Percentiles rank a stretch among this genome's conserved stretches.
phyloP scores from a whole-genome alignment of 1,140 invertebrate species.

The Drosophila equinoxialis region DNA sequence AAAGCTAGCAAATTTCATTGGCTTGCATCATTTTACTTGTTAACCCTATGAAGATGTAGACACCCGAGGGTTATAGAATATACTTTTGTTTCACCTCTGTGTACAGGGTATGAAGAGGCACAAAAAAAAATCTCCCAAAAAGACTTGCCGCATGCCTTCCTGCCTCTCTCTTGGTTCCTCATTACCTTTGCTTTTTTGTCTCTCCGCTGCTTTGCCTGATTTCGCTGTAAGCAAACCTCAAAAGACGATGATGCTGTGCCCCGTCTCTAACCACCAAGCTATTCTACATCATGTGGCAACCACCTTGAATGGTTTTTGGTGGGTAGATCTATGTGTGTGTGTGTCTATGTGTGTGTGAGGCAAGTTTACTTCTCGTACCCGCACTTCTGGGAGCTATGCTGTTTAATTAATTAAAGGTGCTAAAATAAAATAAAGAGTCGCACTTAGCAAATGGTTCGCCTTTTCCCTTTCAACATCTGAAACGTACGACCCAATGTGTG shows the following conservation, averaged over 20 bases:
- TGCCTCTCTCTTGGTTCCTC: not conserved
- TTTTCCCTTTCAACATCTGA: not conserved
- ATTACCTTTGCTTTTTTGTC: not conserved
- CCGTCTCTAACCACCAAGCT: not conserved
- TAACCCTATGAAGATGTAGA: too few relatives aligned
- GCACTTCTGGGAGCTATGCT: conserved; percentile 63
- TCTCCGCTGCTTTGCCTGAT: conserved; percentile 5
- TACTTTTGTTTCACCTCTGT: too few relatives aligned
- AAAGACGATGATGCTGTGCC: not conserved
- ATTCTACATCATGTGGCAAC: conserved; percentile 2
- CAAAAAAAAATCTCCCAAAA: too few relatives aligned
- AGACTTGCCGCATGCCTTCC: too few relatives aligned
- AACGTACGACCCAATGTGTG: not conserved
- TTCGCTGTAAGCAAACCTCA: conserved; percentile 12
- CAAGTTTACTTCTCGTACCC: conserved; percentile 33
- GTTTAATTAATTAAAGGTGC: conserved; percentile 81
- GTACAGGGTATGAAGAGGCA: too few relatives aligned
- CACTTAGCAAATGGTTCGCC: conserved; percentile 55
- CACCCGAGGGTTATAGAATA: too few relatives aligned
- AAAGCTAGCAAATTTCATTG: too few relatives aligned
- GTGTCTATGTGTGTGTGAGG: not conserved
- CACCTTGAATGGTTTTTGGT: conserved; percentile 20
- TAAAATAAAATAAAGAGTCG: conserved; percentile 65
- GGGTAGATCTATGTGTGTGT: not conserved
- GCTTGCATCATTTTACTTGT: too few relatives aligned